Evolutionary conservation across 30 jellyfish, hydroid and myxozoan genomes (phyloP).

Genomic region (Sanderia malayensis): DNA sequence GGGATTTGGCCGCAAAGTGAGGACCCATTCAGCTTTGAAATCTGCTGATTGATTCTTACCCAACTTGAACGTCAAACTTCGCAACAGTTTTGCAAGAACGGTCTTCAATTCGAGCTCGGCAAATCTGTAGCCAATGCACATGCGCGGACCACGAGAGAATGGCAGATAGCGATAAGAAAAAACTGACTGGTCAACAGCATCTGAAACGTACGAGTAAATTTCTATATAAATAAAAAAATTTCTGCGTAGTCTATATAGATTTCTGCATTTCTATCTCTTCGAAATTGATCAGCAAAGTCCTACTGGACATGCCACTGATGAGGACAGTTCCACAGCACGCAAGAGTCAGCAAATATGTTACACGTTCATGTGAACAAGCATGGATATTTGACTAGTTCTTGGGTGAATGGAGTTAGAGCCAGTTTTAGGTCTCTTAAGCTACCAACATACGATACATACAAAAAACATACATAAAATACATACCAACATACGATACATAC

Average conservation of each 20-base stretch:
- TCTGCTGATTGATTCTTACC: neutral
- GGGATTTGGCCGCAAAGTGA: neutral
- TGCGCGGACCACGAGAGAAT: slow-evolving; percentile 3
- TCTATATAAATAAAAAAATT: too few species aligned
- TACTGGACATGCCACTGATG: neutral
- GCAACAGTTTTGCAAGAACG: neutral
- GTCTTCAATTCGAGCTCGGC: neutral
- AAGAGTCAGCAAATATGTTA: too few species aligned
- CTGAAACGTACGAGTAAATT: neutral
- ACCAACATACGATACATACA: too few species aligned
- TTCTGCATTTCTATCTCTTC: too few species aligned
- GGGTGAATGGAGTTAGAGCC: too few species aligned
- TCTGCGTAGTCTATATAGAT: too few species aligned
- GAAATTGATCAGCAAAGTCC: neutral
- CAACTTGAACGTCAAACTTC: neutral
- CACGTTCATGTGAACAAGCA: too few species aligned
- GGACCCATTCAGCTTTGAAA: neutral
- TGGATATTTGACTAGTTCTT: too few species aligned
- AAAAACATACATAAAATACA: too few species aligned
- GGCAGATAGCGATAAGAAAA: neutral
- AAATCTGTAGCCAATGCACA: neutral
- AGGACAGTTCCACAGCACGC: neutral
- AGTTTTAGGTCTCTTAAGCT: too few species aligned
- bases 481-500: too few species aligned
- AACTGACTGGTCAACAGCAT: too few species aligned